phyloP scores from a whole-genome alignment of 2,888 invertebrate genomes.

The Eilema depressum region DNA sequence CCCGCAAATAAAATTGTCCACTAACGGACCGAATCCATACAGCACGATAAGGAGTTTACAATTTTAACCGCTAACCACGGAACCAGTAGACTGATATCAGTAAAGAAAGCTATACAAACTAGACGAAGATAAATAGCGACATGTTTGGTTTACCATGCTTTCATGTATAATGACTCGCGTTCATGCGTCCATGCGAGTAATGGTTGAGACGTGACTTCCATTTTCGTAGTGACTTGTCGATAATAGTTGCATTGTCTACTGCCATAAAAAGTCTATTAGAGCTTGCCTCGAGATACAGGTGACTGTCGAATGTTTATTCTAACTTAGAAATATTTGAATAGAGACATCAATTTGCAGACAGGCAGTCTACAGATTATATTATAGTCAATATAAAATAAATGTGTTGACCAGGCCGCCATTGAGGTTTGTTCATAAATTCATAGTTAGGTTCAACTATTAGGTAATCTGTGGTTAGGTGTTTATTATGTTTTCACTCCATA shows the following conservation, averaged over 20 bases:
- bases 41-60: neutral
- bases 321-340: neutral
- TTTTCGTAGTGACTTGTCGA: slow-evolving; percentile 51
- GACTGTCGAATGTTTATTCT: slow-evolving; percentile 15
- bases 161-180: slow-evolving; percentile 55
- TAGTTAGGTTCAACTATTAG: no score
- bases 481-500: neutral
- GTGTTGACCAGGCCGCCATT: neutral
- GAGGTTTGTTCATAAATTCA: neutral
- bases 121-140: slow-evolving; percentile 51
- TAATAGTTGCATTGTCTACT: slow-evolving; percentile 29
- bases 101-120: slow-evolving; percentile 11
- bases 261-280: slow-evolving; percentile 47
- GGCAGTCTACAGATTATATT: neutral
- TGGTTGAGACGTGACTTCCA: slow-evolving; percentile 68
- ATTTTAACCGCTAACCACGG: neutral
- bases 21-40: neutral
- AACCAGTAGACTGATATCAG: neutral
- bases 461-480: no score
- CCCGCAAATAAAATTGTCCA: neutral
- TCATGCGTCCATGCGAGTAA: slow-evolving; percentile 62
- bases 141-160: slow-evolving; percentile 46
- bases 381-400: neutral
- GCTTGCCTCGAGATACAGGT: slow-evolving; percentile 29
- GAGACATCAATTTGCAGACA: neutral